Base-by-base conservation (phyloP, 2,797 vertebrate species). In the Choloepus didactylus region DNA sequence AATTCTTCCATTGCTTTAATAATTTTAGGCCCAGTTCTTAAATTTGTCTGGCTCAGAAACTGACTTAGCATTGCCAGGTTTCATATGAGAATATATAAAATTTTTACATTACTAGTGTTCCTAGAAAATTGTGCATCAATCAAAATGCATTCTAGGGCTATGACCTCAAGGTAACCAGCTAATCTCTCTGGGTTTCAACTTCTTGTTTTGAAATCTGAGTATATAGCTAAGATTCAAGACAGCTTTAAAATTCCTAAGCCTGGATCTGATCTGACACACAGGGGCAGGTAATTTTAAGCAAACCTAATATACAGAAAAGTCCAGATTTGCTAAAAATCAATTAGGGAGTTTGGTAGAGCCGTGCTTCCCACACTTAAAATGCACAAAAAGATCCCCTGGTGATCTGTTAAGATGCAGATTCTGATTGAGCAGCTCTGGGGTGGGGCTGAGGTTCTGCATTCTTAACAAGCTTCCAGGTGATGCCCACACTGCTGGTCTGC, bases 121-220 rank as follows among this genome's bases (percentile, higher is more conserved):
- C 35, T 94, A 94, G 91, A 94, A 69, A 95, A 84, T 84, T 91
- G 64, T 93, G 54, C 73, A 60, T 80, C 81, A 91, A 83, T 92
- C 51, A 60, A 81, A 93, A 73, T 59, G 23, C 44, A 87, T 77
- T 82, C 76, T 81, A 84, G 44, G 2, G 19, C 27, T 87, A 6
- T 69, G 72, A 59, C 67, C 60, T 95, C 59, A 82, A 73, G 95
- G 51, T 77, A 90, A 82, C 41, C 11, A 59, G 41, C 79, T 49
- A 41, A 91, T 89, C 77, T 95, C 93, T 91, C 82, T 69, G 67
- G 54, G 62, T 38, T 83, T 88, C 29, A 67, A 16, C 7, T 69
- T 89, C 49, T 83, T 14, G 0, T 86, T 91, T 87, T 89, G 91
- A 92, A 95, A 73, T 82, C 41, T 93, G 91, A 87, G 23, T 75